These are phyloP conservation scores for Fragum fragum DNA, from an alignment of 2,888 invertebrate genomes.

Conservation along the genomic window DNA sequence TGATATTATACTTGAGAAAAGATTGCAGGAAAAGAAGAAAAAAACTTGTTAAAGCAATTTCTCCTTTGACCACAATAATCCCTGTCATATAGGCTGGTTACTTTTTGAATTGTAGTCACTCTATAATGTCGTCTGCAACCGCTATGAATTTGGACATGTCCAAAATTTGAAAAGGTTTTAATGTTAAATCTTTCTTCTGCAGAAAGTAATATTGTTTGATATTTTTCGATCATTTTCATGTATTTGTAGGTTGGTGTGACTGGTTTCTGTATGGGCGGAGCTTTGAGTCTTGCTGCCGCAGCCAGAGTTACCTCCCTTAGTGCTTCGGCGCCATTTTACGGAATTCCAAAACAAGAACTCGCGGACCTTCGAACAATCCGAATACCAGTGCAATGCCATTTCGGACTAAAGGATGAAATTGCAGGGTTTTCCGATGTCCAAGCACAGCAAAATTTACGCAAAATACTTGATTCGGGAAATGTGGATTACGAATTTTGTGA, in stretches of 20 bases:
- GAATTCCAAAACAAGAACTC: slow-evolving; percentile 75
- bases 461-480: slow-evolving; percentile 70
- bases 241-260: slow-evolving; percentile 80
- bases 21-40: too few species aligned
- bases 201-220: too few species aligned
- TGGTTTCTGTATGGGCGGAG: slow-evolving; percentile 86
- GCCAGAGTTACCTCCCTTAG: slow-evolving; percentile 74
- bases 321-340: slow-evolving; percentile 84
- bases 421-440: slow-evolving; percentile 79
- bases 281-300: slow-evolving; percentile 79
- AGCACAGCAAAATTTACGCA: slow-evolving; percentile 72
- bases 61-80: too few species aligned
- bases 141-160: too few species aligned
- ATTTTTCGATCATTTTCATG: background rate
- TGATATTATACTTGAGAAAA: too few species aligned
- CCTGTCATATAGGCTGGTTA: too few species aligned
- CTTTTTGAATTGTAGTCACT: too few species aligned
- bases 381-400: slow-evolving; percentile 84
- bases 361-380: slow-evolving; percentile 80
- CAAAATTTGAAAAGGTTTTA: too few species aligned
- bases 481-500: slow-evolving; percentile 69
- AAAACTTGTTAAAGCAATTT: too few species aligned
- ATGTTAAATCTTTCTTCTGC: too few species aligned
- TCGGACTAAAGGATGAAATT: slow-evolving; percentile 77
- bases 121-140: too few species aligned